phyloP scores from a whole-genome alignment of 2,113 vertebrate species.

The Octodon degus region DNA sequence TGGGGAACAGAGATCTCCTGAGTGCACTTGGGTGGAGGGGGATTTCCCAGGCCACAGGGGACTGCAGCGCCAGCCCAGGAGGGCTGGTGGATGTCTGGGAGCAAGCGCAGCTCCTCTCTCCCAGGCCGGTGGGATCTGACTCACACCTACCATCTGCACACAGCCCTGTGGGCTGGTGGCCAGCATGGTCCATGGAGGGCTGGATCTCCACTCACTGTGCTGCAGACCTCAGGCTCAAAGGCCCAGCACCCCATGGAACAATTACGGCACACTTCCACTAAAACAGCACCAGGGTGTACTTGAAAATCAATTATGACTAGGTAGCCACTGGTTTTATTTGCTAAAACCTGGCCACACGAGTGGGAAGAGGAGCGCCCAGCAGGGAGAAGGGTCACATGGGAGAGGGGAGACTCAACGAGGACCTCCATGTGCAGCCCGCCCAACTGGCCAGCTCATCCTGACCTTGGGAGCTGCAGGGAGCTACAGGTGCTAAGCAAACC shows the following conservation, averaged over 20 bases:
- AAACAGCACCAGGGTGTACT: background rate
- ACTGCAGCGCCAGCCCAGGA: background rate
- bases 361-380: background rate
- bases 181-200: too few relatives aligned
- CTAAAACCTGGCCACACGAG: background rate
- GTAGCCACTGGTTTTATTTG: background rate
- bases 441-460: background rate
- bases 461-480: background rate
- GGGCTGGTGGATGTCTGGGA: accelerated
- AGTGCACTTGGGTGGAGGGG: background rate
- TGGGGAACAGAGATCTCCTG: background rate
- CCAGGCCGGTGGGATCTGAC: too few relatives aligned
- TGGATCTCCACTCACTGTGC: background rate
- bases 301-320: background rate
- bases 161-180: background rate
- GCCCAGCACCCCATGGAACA: background rate
- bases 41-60: background rate
- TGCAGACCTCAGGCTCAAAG: background rate
- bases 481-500: background rate
- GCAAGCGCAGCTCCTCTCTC: background rate
- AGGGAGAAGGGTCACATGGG: background rate
- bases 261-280: background rate
- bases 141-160: background rate
- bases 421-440: background rate
- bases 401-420: background rate